Evolutionary conservation across 1,140 invertebrate genomes (phyloP), one percentile per base, ranked within the genome.

Genomic region (Megathymus violae): DNA sequence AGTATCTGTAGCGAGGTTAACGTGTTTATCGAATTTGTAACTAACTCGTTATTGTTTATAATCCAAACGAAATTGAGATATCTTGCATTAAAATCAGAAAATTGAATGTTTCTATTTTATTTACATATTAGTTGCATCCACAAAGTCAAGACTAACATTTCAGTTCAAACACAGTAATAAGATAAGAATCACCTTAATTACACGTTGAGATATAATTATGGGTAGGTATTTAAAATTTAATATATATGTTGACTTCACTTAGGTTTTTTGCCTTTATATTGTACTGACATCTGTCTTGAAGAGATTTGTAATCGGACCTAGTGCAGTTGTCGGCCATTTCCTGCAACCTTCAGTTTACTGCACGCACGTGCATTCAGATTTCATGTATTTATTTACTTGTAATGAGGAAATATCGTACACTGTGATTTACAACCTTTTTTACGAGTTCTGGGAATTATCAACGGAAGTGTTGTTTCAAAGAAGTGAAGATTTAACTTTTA

Each of bases 351-450:
- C 51, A 56, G 51, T 56, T 56, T 56, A 56, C 51, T 56, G 51
- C 51, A 50, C 22, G 59, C 64, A 67, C 62, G 44, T 62, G 47
- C 52, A 47, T 56, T 61, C 16, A 27, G 25, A 66, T 66, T 46
- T 16, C 25, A 58, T 58, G 52, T 56, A 56, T 58, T 41, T 58
- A 44, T 65, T 38, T 52, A 36, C 36, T 64, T 64, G 66, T 56
- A 69, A 69, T 67, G 62, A 65, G 62, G 58, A 69, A 64, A 69
- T 43, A 36, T 34, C 38, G 48, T 50, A 41, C 41, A 22, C 59
- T 50, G 44, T 38, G 31, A 27, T 80, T 82, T 80, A 82, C 72
- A 68, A 67, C 71, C 25, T 34, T 31, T 38, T 78, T 79, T 79
- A 75, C 64, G 59, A 74, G 67, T 61, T 69, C 66, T 69, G 62